These are phyloP conservation scores for Pundamilia nyererei DNA, from an alignment of 2,113 vertebrate genomes.

Conservation along the genomic window DNA sequence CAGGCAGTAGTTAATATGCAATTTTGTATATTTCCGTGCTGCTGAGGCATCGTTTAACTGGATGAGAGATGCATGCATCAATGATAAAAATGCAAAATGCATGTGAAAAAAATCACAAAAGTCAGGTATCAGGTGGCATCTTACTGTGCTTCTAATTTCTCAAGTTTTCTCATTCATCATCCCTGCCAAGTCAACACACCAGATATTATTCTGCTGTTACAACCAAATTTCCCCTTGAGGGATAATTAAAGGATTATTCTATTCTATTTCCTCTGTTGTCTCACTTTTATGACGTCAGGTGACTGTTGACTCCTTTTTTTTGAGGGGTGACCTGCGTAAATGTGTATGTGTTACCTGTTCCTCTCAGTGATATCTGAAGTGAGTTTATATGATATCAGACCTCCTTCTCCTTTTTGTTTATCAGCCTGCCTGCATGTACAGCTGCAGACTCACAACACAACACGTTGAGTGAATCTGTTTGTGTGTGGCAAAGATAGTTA, in stretches of 20 bases:
- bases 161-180: not conserved
- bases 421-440: not conserved
- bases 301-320: not conserved
- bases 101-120: not conserved
- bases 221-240: no score
- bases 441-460: not conserved
- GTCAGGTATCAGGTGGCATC: not conserved
- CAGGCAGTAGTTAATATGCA: not conserved
- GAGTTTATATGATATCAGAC: not conserved
- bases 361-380: not conserved
- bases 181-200: not conserved
- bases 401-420: not conserved
- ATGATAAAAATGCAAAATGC: not conserved
- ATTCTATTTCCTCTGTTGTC: not conserved
- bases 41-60: not conserved
- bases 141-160: not conserved
- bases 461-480: fast-evolving
- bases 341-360: not conserved
- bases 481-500: not conserved
- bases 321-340: not conserved
- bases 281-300: not conserved
- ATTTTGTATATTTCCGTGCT: not conserved
- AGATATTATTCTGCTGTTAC: not conserved
- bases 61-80: fast-evolving
- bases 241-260: no score